Base-by-base conservation (phyloP, 2,113 vertebrate genomes). In the Hypocryptadius cinnamomeus region DNA sequence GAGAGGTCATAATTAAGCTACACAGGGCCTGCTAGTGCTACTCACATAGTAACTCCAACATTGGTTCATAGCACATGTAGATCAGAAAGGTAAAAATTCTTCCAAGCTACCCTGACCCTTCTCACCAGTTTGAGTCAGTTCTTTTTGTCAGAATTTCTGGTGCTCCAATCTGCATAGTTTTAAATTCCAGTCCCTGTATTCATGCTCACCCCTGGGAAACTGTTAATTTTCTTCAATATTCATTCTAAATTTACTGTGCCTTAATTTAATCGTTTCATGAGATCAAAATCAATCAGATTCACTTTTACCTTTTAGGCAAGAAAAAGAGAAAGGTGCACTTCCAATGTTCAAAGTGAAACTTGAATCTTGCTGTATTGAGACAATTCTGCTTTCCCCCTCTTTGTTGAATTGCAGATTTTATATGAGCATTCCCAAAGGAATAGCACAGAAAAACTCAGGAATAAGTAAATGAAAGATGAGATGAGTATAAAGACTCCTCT, bases 381-480 rank as follows among this genome's bases (percentile, higher is more conserved):
- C 22, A 94, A 91, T 53, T 20, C 47, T 79, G 18, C 74, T 91
- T 87, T 73, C 30, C 30, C 45, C 20, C 11, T 83, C 71, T 80
- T 71, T 64, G 81, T 74, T 79, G 83, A 88, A 95, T 44, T 84
- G 79, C 44, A 27, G 63, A 54, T 94, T 95, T 95, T 68, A 79
- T 45, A 65, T 7, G 28, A 89, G 76, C 51, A 86, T 90, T 85
- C 94, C 85, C 90, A 95, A 78, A 93, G 82, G 91, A 94, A 72
- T 47, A 94, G 65, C 57, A 72, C 39, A 90, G 60, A 92, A 82
- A 93, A 79, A 73, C 61, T 95, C n/a, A 72, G 59, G 66, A 81
- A 88, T 80, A 94, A 95, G 83, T 80, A 91, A 91, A 89, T 79
- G 85, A 91, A 96, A 94, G 66, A 96, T 79, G 84, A 94, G 90